These are phyloP conservation scores for Paratrypauchen microcephalus DNA, from an alignment of 2,797 vertebrate genomes.

Conservation along the genomic window DNA sequence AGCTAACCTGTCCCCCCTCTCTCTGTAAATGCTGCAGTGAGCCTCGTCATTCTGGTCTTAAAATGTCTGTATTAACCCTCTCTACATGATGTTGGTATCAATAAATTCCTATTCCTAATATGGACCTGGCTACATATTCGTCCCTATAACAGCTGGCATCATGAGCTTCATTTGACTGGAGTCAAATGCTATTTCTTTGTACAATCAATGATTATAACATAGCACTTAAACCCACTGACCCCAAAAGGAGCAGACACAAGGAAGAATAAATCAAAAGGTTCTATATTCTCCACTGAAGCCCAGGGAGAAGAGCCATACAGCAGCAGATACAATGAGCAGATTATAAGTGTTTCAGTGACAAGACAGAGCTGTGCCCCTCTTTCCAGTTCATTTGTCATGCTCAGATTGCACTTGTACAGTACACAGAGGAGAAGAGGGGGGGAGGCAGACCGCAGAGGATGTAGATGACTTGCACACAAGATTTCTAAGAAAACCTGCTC, in stretches of 20 bases:
- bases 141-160: too few species aligned
- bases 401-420: constrained; percentile 45
- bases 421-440: constrained; percentile 31
- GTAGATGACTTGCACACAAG: constrained; percentile 41
- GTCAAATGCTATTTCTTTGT: too few species aligned
- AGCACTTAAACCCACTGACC: not conserved
- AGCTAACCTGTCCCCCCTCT: too few species aligned
- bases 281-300: not conserved
- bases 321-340: constrained; percentile 30
- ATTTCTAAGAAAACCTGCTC: constrained; percentile 43
- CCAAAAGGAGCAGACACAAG: not conserved
- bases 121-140: too few species aligned
- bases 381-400: constrained; percentile 56
- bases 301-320: constrained; percentile 20
- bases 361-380: constrained; percentile 33
- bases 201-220: not conserved
- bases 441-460: constrained; percentile 46
- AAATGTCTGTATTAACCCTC: too few species aligned
- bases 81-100: too few species aligned
- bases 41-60: too few species aligned
- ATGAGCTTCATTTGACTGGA: too few species aligned
- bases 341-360: constrained; percentile 36
- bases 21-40: too few species aligned
- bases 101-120: too few species aligned
- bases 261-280: not conserved